Base-by-base conservation (phyloP, 1,140 invertebrate species). In the Neodiprion fabricii region DNA sequence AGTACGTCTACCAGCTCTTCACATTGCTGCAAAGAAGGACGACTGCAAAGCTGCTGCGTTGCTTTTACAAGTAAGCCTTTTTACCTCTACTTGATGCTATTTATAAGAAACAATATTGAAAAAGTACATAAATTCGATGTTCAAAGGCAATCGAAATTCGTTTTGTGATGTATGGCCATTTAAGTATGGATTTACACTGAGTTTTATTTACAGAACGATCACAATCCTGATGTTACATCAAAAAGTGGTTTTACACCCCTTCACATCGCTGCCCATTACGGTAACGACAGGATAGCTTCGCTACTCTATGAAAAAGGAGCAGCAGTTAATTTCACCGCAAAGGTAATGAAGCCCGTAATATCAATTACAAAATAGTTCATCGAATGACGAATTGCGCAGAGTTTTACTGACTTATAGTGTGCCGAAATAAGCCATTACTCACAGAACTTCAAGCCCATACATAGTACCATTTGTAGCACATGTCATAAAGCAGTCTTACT, bases 1-100 rank as follows among this genome's bases (percentile, higher is more conserved):
- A 90, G 96, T 99, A 61, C 91, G 95, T 73, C 84, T 96, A 71
- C 95, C 95, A 1, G 95, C 95, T 10, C 90, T 99, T 67, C 98
- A 99, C 89, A 99, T 99, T 82, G 98, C 98, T n/a, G 98, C 98
- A 40, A 99, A 99, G 89, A 99, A 99, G 88, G 98, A 99, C 86
- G 98, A 99, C 85, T 96, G 96, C 74, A 98, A 98, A 88, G 97
- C 97, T 48, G 97, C 97, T 9, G 93, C 93, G 71, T 89, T 99
- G 68, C 91, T 98, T 65, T 90, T 99, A 68, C 96, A 97, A 90
- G 93, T 94, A 85, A 82, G 71, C 67, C 53, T 40, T 40, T 48
- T 70, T 23, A 53, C 40, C 61, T 50, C 7, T n/a, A 72, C 72
- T 73, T 50, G 7, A 12, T 21, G 53, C 17, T 12, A 21, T 23